Conservation (phyloP, 2,797 vertebrate species). For the Allobates femoralis region DNA sequence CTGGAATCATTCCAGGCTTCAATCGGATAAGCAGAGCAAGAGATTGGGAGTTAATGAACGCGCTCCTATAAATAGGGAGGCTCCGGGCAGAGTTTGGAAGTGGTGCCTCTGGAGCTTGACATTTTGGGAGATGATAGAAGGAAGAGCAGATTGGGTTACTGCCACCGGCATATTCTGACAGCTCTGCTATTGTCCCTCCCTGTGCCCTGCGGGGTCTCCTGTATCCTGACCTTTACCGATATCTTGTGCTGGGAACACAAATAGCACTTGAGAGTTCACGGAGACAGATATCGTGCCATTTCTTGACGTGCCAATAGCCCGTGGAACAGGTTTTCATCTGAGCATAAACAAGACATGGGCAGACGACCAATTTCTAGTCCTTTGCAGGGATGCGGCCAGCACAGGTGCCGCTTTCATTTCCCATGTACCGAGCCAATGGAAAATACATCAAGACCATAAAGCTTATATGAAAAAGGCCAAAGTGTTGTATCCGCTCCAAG, state of each 20-base stretch:
- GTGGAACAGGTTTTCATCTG: background rate
- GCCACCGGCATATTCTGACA: background rate
- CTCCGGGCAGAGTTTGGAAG: background rate
- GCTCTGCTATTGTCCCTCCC: constrained; percentile 7
- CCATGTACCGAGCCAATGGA: background rate
- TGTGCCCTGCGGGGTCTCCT: background rate
- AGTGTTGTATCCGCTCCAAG: background rate
- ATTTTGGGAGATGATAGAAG: background rate
- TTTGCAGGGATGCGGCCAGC: background rate
- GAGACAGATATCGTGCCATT: background rate
- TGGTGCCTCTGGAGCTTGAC: background rate
- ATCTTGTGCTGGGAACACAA: background rate
- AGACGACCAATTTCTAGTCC: background rate
- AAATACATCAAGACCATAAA: constrained; percentile 10
- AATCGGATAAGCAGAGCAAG: constrained; percentile 29
- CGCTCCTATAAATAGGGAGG: constrained; percentile 24
- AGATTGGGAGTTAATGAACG: constrained; percentile 25
- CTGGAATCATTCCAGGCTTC: constrained; percentile 34
- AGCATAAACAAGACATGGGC: constrained; percentile 27
- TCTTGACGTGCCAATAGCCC: background rate
- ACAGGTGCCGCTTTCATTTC: background rate
- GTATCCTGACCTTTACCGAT: background rate
- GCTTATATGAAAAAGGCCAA: background rate
- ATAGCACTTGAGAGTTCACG: background rate
- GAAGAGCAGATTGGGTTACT: constrained; percentile 1